Conservation (phyloP, 1,140 invertebrate genomes). For the Caerostris darwini region DNA sequence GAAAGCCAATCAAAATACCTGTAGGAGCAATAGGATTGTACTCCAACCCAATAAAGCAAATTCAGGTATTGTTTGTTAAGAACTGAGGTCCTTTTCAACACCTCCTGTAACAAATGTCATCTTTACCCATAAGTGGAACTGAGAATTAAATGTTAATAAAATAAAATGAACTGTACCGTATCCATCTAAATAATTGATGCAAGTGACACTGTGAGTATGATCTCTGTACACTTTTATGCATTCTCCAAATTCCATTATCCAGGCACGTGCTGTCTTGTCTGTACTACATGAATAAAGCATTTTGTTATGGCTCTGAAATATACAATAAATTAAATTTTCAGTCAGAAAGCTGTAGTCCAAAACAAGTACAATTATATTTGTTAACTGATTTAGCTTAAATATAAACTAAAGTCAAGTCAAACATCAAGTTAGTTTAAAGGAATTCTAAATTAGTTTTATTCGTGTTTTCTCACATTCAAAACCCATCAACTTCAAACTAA, state of each 20-base stretch:
- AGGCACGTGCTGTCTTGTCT: conserved; percentile 84
- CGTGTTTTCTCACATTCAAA: too few species aligned
- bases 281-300: conserved; percentile 84
- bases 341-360: not conserved
- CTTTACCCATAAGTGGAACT: too few species aligned
- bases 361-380: not conserved
- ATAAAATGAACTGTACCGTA: conserved; percentile 81
- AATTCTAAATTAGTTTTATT: too few species aligned
- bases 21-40: too few species aligned
- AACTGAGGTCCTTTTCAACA: too few species aligned
- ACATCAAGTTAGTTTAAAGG: too few species aligned
- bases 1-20: too few species aligned
- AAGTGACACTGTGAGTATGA: conserved; percentile 83
- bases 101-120: too few species aligned
- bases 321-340: not conserved
- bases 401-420: not conserved
- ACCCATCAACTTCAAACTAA: too few species aligned
- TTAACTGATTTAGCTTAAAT: not conserved
- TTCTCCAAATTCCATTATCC: conserved; percentile 85
- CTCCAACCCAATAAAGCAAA: too few species aligned
- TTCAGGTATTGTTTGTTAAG: too few species aligned
- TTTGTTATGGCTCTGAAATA: conserved; percentile 83
- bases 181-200: conserved; percentile 83
- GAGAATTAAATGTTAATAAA: too few species aligned
- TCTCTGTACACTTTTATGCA: conserved; percentile 84